phyloP scores from a whole-genome alignment of 2,888 invertebrate species.

The Cylloceria caligata region DNA sequence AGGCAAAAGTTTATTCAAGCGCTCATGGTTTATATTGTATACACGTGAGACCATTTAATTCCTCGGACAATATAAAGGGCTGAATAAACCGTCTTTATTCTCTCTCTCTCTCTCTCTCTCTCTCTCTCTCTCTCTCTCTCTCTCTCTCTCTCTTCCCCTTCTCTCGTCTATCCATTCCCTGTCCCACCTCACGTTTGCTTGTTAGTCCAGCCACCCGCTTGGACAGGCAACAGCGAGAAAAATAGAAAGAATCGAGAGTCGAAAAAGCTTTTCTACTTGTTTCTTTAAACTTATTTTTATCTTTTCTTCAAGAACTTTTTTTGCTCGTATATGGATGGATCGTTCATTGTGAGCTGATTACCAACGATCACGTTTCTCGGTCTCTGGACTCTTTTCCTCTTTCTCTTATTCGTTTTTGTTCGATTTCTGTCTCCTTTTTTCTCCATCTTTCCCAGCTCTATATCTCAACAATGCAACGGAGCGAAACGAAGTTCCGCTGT shows the following conservation, averaged over 20 bases:
- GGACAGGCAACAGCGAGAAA: not conserved
- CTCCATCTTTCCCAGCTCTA: not conserved
- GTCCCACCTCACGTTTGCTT: constrained; percentile 47
- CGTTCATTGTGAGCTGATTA: constrained; percentile 59
- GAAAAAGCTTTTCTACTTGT: constrained; percentile 12
- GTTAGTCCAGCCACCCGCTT: too few species aligned
- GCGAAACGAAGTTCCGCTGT: constrained; percentile 65
- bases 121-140: constrained; percentile 37
- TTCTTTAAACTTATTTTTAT: not conserved
- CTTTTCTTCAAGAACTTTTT: constrained; percentile 8
- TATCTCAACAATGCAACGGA: constrained; percentile 33
- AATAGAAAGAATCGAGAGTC: constrained; percentile 17
- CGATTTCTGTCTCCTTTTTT: not conserved
- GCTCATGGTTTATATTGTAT: not conserved
- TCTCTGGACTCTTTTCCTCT: constrained; percentile 11
- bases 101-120: not conserved
- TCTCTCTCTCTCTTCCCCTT: not conserved
- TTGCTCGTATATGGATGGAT: constrained; percentile 20
- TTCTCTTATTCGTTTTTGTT: constrained; percentile 11
- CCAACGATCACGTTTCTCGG: constrained; percentile 38
- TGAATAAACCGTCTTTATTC: constrained; percentile 39
- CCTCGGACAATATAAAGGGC: constrained; percentile 44
- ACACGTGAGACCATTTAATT: constrained; percentile 23
- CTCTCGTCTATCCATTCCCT: too few species aligned
- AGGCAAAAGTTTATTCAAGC: constrained; percentile 26